These are phyloP conservation scores for Neuroscelio doddi DNA, from an alignment of 2,888 invertebrate genomes.

Conservation along the genomic window DNA sequence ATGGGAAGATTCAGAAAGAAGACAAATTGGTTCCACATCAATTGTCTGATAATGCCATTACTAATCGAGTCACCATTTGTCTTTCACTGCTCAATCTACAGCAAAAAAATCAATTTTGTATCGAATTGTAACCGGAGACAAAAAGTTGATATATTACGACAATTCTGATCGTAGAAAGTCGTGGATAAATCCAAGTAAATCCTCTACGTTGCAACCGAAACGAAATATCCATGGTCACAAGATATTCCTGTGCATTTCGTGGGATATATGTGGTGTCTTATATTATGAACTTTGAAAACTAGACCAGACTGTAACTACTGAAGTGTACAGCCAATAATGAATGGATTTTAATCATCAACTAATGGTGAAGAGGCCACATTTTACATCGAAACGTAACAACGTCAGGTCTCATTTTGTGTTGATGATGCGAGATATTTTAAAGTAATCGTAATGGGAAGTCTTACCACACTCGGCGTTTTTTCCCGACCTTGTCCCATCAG, in stretches of 20 bases:
- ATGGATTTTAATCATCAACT: not conserved
- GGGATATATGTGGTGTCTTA: not conserved
- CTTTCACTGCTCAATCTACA: not conserved
- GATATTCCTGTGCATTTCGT: not conserved
- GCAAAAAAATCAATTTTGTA: not conserved
- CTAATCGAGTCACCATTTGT: not conserved
- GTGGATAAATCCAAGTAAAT: conserved; percentile 2
- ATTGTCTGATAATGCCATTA: not conserved
- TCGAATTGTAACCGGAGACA: not conserved
- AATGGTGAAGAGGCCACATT: not conserved
- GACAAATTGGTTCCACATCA: not conserved
- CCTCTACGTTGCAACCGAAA: not conserved
- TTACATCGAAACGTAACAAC: not conserved
- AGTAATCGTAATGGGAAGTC: not conserved
- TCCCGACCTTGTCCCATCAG: not conserved
- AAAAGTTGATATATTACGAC: conserved; percentile 5
- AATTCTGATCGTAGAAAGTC: not conserved
- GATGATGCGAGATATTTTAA: not conserved
- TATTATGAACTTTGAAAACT: conserved; percentile 2
- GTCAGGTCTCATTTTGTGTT: not conserved
- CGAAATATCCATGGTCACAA: conserved; percentile 4
- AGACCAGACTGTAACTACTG: not conserved
- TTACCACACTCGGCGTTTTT: not conserved
- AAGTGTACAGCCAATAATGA: not conserved
- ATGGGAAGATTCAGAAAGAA: not conserved